Conservation (phyloP, 2,113 vertebrate genomes). For the Clarias batrachus region DNA sequence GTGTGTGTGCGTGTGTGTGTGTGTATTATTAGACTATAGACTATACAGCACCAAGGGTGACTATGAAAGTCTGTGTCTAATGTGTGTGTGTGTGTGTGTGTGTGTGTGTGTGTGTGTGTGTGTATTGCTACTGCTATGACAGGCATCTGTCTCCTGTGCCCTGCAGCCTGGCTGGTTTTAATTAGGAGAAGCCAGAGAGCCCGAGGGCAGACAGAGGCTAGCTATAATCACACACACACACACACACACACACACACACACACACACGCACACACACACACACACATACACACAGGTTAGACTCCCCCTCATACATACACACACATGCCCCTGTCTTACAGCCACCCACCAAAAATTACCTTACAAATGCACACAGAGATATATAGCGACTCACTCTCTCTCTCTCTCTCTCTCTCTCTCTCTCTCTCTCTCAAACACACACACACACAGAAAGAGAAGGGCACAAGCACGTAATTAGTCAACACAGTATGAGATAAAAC, state of each 20-base stretch:
- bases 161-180: conserved; percentile 82
- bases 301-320: conserved; percentile 67
- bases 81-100: conserved; percentile 36
- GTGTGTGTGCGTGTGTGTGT: conserved; percentile 45
- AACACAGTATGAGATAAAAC: conserved; percentile 47
- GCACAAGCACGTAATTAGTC: conserved; percentile 28
- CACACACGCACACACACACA: conserved; percentile 59
- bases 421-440: neutral
- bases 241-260: conserved; percentile 53
- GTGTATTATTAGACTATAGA: conserved; percentile 19
- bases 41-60: conserved; percentile 23
- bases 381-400: conserved; percentile 17
- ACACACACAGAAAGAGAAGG: conserved; percentile 33
- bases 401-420: neutral
- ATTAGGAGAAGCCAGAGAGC: conserved; percentile 82
- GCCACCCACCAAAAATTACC: conserved; percentile 71
- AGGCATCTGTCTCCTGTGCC: conserved; percentile 81
- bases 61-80: conserved; percentile 54
- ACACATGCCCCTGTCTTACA: conserved; percentile 68
- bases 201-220: conserved; percentile 70
- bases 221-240: conserved; percentile 55
- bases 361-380: conserved; percentile 17
- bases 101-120: conserved; percentile 45
- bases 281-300: conserved; percentile 64
- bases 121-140: conserved; percentile 69